Evolutionary conservation across 2,888 invertebrate genomes (phyloP), one percentile per base, ranked within the genome.

Genomic region (Gisinianus flammeolus): DNA sequence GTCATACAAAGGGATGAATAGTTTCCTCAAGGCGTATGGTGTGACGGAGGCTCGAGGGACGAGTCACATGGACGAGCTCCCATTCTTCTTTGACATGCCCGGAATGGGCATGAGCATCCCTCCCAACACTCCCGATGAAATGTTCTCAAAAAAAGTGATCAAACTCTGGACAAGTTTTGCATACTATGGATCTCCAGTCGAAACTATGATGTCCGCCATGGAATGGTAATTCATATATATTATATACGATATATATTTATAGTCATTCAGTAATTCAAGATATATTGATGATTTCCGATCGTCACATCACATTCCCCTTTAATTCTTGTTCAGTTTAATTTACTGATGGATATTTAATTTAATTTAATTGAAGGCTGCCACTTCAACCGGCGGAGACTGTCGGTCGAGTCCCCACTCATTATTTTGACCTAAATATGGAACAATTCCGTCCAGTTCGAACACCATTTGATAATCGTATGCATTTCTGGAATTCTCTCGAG

Each of bases 401-500:
- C 0, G 77, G 77, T 0, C 67, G 56, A 16, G 69, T 70, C 44
- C 77, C 77, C 10, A 64, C 77, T 44, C 77, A 77, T 22, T 77
- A 67, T 35, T 76, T 67, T 52, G 67, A 77, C 64, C 22, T 69
- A 10, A 31, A 56, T 26, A 76, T 30, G 22, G 31, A 30, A 22
- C 69, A 76, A 26, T 69, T 69, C 19, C 12, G 58, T 12, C 77
- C 77, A 16, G 33, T 77, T 24, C 31, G 31, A 33, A 68, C 70
- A 19, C 71, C 77, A 6, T 71, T 71, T 33, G 62, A 64, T 1
- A 70, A 77, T 24, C 22, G 77, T n/a, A 77, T 77, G 77, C 77
- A 77, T 52, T 77, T 77, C 44, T 77, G 77, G 77, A 77, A 71
- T 56, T 58, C 56, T 22, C 35, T 77, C 6, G 16, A 64, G 54